These are phyloP conservation scores for Nomia melanderi DNA, from an alignment of 1,140 invertebrate species.

Conservation along the genomic window DNA sequence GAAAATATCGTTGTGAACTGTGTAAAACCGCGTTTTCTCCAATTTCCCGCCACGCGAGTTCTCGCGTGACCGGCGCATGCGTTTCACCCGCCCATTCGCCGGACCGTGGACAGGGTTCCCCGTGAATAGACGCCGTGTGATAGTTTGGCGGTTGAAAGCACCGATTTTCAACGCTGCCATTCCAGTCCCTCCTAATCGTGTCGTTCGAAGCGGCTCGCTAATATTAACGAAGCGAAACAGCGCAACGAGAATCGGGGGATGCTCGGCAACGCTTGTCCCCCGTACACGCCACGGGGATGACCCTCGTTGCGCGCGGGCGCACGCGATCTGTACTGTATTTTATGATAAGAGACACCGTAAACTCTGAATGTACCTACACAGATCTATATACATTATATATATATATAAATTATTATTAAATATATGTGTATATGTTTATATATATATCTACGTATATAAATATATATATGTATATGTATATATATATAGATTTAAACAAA, in stretches of 20 bases:
- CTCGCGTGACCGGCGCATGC: neutral
- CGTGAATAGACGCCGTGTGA: slow-evolving; percentile 15
- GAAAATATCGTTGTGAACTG: neutral
- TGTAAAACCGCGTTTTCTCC: slow-evolving; percentile 20
- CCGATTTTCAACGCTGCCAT: neutral
- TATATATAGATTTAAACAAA: no score
- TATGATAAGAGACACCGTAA: slow-evolving; percentile 51
- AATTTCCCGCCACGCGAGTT: neutral
- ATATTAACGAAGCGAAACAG: neutral
- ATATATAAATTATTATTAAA: no score
- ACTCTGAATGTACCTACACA: slow-evolving; percentile 63
- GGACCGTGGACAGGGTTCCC: neutral
- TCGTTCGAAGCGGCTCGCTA: neutral
- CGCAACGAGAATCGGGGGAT: neutral
- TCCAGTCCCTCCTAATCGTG: slow-evolving; percentile 8
- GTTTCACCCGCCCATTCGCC: neutral
- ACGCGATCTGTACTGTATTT: slow-evolving; percentile 55
- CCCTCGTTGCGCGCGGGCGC: neutral
- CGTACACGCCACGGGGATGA: neutral
- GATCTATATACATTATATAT: no score
- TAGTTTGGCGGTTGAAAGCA: neutral
- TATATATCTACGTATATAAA: no score
- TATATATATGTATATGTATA: no score
- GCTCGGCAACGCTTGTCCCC: neutral
- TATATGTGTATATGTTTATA: no score